Evolutionary conservation across 1,140 invertebrate species (phyloP).

Genomic region (Apis mellifera): DNA sequence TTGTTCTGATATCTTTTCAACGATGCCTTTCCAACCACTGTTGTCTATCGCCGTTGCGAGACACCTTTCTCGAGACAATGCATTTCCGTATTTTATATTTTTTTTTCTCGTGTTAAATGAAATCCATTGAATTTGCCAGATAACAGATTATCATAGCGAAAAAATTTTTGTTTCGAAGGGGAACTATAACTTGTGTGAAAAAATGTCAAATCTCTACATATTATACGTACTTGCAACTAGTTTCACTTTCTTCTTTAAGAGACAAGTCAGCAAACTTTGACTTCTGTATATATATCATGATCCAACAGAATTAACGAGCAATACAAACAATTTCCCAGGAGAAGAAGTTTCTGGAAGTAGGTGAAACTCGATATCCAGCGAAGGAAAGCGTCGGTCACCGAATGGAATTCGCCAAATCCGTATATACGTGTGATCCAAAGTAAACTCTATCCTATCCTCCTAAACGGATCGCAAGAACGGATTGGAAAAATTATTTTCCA

Average conservation of each 20-base stretch:
- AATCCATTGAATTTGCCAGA: neutral
- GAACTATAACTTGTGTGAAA: too few species aligned
- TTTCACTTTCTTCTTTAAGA: neutral
- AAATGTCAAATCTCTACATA: too few species aligned
- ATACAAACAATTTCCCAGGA: neutral
- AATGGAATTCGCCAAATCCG: neutral
- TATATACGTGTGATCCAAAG: too few species aligned
- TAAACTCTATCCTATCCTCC: too few species aligned
- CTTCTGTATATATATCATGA: neutral
- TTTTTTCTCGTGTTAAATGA: neutral
- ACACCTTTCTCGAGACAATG: too few species aligned
- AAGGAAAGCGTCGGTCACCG: neutral
- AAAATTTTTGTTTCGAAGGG: too few species aligned
- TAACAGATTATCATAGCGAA: neutral
- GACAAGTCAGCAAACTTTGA: neutral
- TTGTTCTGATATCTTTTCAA: neutral
- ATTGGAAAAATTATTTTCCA: neutral
- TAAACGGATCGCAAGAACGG: neutral
- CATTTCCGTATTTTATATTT: too few species aligned
- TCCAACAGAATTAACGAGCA: conserved; percentile 1
- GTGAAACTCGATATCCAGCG: neutral
- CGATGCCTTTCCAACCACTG: neutral
- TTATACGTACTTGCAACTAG: too few species aligned
- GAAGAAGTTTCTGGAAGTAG: neutral
- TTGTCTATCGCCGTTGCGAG: neutral